Evolutionary conservation across 2,113 vertebrate genomes (phyloP).

Genomic region (Cochlearius cochlearius): DNA sequence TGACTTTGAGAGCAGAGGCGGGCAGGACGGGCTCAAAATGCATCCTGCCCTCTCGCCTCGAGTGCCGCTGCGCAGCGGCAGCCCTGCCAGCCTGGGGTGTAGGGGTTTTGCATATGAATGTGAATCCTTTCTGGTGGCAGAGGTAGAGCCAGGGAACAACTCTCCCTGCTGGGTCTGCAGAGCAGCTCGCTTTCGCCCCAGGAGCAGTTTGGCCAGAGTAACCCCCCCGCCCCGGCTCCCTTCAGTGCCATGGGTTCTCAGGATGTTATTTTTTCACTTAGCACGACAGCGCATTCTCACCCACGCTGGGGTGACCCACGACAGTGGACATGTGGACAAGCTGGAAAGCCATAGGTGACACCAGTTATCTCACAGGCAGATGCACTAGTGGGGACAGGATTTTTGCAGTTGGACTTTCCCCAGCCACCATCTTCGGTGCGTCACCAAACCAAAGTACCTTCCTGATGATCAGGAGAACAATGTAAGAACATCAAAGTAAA

Average conservation of each 20-base stretch:
- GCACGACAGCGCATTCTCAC: background rate
- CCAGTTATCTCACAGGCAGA: background rate
- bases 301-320: background rate
- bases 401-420: background rate
- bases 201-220: background rate
- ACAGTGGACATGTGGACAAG: background rate
- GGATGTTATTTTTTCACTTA: background rate
- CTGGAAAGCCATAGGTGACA: background rate
- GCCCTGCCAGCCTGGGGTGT: background rate
- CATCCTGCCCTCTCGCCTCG: background rate
- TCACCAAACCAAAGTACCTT: background rate
- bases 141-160: background rate
- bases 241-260: background rate
- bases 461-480: background rate
- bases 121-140: background rate
- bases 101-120: constrained; percentile 41
- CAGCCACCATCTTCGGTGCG: rapidly evolving
- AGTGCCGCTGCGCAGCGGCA: background rate
- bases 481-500: background rate
- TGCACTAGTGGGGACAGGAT: background rate
- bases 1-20: background rate
- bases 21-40: background rate
- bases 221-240: background rate
- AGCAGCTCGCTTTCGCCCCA: background rate
- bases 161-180: background rate